A percentile compares a stretch with the other conserved stretches of the same genome.
Evolutionary conservation across 2,888 invertebrate genomes (phyloP).

Genomic region (Agonopterix heracliana): DNA sequence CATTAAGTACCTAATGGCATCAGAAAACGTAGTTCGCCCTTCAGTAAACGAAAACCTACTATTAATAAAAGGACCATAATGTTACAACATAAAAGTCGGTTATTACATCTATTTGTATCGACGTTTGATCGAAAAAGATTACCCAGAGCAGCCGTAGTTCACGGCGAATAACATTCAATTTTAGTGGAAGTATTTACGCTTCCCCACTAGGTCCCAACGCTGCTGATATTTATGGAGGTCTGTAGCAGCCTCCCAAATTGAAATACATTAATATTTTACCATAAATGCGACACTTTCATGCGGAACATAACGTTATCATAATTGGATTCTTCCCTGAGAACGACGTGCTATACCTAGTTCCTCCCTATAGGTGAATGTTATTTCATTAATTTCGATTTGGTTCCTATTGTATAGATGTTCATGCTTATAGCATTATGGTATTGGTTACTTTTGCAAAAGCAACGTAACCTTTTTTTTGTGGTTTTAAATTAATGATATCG

Average conservation of each 20-base stretch:
- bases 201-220: constrained; percentile 52
- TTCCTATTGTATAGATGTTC: no score
- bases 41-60: no score
- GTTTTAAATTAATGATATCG: no score
- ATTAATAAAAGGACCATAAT: no score
- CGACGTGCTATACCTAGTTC: constrained; percentile 27
- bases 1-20: no score
- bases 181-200: constrained; percentile 69
- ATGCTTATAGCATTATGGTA: no score
- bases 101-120: no score
- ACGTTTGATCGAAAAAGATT: no score
- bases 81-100: no score
- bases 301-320: constrained; percentile 73
- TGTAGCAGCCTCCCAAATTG: constrained; percentile 71
- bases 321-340: constrained; percentile 70
- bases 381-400: background rate
- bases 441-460: no score
- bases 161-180: constrained; percentile 70
- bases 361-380: background rate
- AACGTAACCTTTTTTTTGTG: no score
- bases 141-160: constrained; percentile 28
- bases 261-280: constrained; percentile 77
- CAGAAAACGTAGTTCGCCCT: no score
- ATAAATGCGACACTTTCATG: constrained; percentile 75
- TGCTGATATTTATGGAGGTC: constrained; percentile 73